A percentile compares a stretch with the other conserved stretches of the same genome.
Evolutionary conservation across 2,888 invertebrate species (phyloP).

Genomic region (Exocentrus adspersus): DNA sequence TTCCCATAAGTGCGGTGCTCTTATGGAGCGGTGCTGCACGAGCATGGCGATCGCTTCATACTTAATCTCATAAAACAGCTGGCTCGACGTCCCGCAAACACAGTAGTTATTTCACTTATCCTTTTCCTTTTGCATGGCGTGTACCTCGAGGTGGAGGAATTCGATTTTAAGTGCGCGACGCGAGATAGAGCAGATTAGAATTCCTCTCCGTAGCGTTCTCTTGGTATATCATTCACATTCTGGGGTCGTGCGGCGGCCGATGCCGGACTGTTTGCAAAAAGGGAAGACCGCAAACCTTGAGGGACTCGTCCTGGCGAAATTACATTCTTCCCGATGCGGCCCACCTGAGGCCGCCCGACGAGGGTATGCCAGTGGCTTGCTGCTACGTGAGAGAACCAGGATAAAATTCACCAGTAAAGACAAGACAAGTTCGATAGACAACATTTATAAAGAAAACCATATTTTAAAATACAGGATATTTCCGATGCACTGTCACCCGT

Average conservation of each 20-base stretch:
- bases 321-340: constrained; percentile 61
- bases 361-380: constrained; percentile 5
- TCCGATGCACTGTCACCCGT: too few species aligned
- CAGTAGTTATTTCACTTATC: constrained; percentile 3
- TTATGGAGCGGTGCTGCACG: too few species aligned
- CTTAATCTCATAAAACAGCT: neutral
- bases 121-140: constrained; percentile 11
- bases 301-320: constrained; percentile 63
- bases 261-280: constrained; percentile 61
- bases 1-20: too few species aligned
- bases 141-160: constrained; percentile 18
- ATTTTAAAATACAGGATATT: too few species aligned
- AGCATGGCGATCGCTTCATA: too few species aligned
- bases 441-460: too few species aligned
- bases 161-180: constrained; percentile 22
- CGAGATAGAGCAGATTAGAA: constrained; percentile 36
- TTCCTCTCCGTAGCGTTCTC: constrained; percentile 27
- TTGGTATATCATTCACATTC: constrained; percentile 53
- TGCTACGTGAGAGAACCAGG: neutral
- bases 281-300: constrained; percentile 60
- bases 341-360: constrained; percentile 46
- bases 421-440: too few species aligned
- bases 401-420: too few species aligned
- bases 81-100: neutral
- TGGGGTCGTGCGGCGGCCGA: constrained; percentile 54